These are phyloP conservation scores for Iselma pallidipennis DNA, from an alignment of 2,888 invertebrate species.

Conservation along the genomic window DNA sequence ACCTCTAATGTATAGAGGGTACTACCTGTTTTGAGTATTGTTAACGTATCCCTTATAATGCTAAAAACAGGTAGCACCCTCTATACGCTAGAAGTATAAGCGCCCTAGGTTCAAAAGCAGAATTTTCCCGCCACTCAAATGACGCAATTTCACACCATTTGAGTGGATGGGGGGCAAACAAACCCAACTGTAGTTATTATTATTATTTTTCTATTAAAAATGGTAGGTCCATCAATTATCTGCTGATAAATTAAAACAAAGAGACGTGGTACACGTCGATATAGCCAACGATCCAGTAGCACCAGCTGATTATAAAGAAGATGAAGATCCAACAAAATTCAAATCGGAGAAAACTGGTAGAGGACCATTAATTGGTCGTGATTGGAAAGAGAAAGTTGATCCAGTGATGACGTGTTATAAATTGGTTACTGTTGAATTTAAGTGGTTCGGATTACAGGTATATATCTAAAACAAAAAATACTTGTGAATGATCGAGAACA, in stretches of 20 bases:
- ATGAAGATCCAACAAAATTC: conserved; percentile 85
- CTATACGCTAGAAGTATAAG: too few relatives aligned
- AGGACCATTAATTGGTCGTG: conserved; percentile 80
- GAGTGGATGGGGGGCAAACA: too few relatives aligned
- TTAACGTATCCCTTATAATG: too few relatives aligned
- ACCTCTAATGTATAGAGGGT: too few relatives aligned
- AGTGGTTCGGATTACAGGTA: conserved; percentile 94
- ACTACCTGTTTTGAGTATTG: too few relatives aligned
- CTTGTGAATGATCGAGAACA: too few relatives aligned
- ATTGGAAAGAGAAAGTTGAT: conserved; percentile 77
- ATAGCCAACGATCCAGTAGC: conserved; percentile 90
- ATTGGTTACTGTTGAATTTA: conserved; percentile 95
- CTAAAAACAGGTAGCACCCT: too few relatives aligned
- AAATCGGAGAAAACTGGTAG: conserved; percentile 91
- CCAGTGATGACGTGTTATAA: conserved; percentile 99
- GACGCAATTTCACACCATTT: too few relatives aligned
- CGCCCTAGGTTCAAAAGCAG: too few relatives aligned
- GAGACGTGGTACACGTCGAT: conserved; percentile 92
- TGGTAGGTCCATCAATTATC: conserved; percentile 90
- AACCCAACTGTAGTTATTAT: too few relatives aligned
- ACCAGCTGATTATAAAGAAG: conserved; percentile 83
- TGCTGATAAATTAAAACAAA: conserved; percentile 83
- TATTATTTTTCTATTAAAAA: neutral
- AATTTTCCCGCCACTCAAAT: too few relatives aligned
- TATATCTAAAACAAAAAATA: conserved; percentile 24